Conservation (phyloP, 2,888 invertebrate species). For the Idaea straminata region DNA sequence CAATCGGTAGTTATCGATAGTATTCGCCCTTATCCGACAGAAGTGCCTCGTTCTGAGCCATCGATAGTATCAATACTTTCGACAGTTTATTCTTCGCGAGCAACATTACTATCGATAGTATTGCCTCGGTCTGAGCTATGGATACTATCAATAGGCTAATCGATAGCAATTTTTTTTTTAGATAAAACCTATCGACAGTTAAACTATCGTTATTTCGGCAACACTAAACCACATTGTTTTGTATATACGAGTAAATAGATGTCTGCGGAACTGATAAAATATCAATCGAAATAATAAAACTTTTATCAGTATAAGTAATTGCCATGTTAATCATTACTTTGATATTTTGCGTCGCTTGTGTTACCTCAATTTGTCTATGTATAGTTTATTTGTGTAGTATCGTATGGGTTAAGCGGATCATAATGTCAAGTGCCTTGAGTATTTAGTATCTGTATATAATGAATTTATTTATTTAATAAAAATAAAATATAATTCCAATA, state of each 20-base stretch:
- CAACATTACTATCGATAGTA: too few species aligned
- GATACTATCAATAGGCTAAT: too few species aligned
- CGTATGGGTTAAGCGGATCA: constrained; percentile 50
- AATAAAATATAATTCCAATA: constrained; percentile 45
- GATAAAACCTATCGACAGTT: too few species aligned
- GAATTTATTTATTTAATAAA: constrained; percentile 43
- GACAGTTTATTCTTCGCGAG: too few species aligned
- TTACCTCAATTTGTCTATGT: constrained; percentile 4
- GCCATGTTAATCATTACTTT: constrained; percentile 3
- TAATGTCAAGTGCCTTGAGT: constrained; percentile 74
- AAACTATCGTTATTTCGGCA: too few species aligned
- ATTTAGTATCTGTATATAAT: constrained; percentile 61
- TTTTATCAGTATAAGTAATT: constrained; percentile 6
- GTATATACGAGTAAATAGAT: constrained; percentile 16
- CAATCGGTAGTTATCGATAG: too few species aligned
- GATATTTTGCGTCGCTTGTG: not conserved
- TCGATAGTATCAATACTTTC: too few species aligned
- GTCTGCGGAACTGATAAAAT: constrained; percentile 7
- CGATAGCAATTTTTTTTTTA: too few species aligned
- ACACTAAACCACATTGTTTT: not conserved
- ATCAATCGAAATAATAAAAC: not conserved
- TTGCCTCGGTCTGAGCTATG: too few species aligned
- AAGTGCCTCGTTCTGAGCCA: too few species aligned
- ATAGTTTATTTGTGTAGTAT: constrained; percentile 34
- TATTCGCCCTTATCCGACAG: too few species aligned